phyloP scores from a whole-genome alignment of 2,113 vertebrate species.

The Xenopus borealis region DNA sequence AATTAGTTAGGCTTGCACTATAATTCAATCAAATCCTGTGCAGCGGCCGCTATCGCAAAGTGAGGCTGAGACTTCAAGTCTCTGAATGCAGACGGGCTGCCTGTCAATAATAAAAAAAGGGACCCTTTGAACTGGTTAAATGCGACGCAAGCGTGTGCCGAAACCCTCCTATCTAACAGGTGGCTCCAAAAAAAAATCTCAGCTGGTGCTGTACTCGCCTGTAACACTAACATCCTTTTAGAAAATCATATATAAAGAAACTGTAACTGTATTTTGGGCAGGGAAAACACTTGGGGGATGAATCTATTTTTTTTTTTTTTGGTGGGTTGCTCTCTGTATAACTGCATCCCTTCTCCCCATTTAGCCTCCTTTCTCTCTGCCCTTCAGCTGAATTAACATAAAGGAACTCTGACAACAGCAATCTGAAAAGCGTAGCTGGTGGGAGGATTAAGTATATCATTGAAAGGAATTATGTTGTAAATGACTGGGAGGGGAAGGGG shows the following conservation, averaged over 20 bases:
- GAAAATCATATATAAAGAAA: slow-evolving; percentile 63
- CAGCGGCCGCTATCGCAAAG: slow-evolving; percentile 73
- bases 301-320: slow-evolving; percentile 78
- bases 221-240: slow-evolving; percentile 84
- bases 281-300: slow-evolving; percentile 92
- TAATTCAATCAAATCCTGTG: slow-evolving; percentile 81
- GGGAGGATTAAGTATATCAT: slow-evolving; percentile 99
- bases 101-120: slow-evolving; percentile 61
- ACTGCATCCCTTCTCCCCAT: slow-evolving; percentile 33
- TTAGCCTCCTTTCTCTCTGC: slow-evolving; percentile 41
- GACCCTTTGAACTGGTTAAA: slow-evolving; percentile 87
- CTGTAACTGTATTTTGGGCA: slow-evolving; percentile 89
- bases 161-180: slow-evolving; percentile 83
- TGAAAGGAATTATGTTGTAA: slow-evolving; percentile 99
- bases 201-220: slow-evolving; percentile 86
- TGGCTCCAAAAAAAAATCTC: slow-evolving; percentile 77
- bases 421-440: slow-evolving; percentile 95
- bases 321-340: slow-evolving; percentile 62
- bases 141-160: slow-evolving; percentile 70
- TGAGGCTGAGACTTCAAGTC: slow-evolving; percentile 61
- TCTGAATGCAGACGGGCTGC: slow-evolving; percentile 69
- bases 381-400: slow-evolving; percentile 90
- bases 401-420: slow-evolving; percentile 88
- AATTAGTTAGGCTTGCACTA: slow-evolving; percentile 76
- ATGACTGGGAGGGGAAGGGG: slow-evolving; percentile 86